A percentile compares a stretch with the other conserved stretches of the same genome.
Conservation (phyloP, 1,140 invertebrate species). For the Trachymyrmex septentrionalis region DNA sequence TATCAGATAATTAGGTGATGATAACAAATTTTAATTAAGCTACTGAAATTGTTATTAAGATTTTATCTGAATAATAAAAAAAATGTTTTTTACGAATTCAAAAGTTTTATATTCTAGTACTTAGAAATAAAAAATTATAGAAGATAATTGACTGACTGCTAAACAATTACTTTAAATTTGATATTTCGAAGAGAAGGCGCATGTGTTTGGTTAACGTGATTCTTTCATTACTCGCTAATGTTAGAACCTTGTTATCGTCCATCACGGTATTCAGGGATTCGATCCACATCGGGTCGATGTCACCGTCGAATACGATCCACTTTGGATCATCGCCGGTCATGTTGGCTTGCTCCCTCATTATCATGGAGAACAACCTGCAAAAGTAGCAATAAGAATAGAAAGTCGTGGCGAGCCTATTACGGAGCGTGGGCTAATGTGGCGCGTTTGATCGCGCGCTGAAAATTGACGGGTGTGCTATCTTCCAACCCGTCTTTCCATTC, state of each 20-base stretch:
- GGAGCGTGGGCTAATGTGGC: slow-evolving; percentile 26
- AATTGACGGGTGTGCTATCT: slow-evolving; percentile 46
- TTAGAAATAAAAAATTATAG: background rate
- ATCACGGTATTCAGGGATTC: slow-evolving; percentile 96
- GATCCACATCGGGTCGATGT: slow-evolving; percentile 99
- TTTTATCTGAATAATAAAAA: background rate
- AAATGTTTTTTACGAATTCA: background rate
- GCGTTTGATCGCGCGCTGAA: slow-evolving; percentile 47
- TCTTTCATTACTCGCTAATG: slow-evolving; percentile 97
- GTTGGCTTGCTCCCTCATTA: slow-evolving; percentile 97
- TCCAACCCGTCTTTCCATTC: slow-evolving; percentile 97
- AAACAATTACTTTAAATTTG: slow-evolving; percentile 88
- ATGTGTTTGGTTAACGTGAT: slow-evolving; percentile 96
- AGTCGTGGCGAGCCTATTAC: slow-evolving; percentile 28
- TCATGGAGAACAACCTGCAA: slow-evolving; percentile 93
- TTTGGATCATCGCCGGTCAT: slow-evolving; percentile 94
- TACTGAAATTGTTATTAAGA: background rate
- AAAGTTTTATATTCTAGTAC: background rate
- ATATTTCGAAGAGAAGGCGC: slow-evolving; percentile 97
- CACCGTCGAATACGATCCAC: slow-evolving; percentile 98
- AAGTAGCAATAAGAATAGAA: slow-evolving; percentile 63
- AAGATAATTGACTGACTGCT: background rate
- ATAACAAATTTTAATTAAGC: background rate
- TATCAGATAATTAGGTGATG: background rate
- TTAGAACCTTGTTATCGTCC: slow-evolving; percentile 95